Conservation (phyloP, 30 jellyfish, hydroid and myxozoan species). For the Aurelia sp. region DNA sequence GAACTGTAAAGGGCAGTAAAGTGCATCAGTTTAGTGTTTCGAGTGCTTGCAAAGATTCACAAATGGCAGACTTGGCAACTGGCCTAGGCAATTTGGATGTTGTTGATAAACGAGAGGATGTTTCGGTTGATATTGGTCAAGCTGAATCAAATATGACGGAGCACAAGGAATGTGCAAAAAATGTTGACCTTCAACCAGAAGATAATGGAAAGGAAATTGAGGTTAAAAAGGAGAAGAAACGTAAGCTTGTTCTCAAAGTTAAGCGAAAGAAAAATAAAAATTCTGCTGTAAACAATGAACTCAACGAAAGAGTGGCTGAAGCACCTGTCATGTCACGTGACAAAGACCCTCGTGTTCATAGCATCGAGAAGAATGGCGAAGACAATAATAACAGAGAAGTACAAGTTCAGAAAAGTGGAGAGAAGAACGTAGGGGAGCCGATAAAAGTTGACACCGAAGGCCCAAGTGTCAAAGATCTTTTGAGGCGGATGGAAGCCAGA, state of each 20-base stretch:
- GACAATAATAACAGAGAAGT: not conserved
- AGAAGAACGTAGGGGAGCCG: too few species aligned
- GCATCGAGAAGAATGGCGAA: not conserved
- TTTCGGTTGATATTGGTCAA: too few species aligned
- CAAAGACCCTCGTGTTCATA: conserved; percentile 1
- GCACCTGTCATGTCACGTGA: conserved; percentile 59
- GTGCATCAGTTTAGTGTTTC: not conserved
- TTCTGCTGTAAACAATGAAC: not conserved
- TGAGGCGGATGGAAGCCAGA: too few species aligned
- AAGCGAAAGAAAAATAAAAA: conserved; percentile 49
- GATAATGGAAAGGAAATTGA: conserved; percentile 7
- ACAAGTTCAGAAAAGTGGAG: not conserved
- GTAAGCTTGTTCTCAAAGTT: conserved; percentile 65
- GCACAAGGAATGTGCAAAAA: not conserved
- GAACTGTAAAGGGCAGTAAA: not conserved
- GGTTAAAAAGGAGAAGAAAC: conserved; percentile 56
- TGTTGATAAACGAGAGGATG: too few species aligned
- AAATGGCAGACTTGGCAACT: not conserved
- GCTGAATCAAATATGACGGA: not conserved
- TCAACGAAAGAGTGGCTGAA: not conserved
- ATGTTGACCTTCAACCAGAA: not conserved
- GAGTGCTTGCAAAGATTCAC: not conserved
- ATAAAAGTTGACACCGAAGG: too few species aligned
- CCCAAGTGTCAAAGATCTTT: too few species aligned
- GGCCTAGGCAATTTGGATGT: not conserved